Evolutionary conservation across 2,797 vertebrate species (phyloP), one percentile per base, ranked within the genome.

Genomic region (Melanotaenia trifasciata): DNA sequence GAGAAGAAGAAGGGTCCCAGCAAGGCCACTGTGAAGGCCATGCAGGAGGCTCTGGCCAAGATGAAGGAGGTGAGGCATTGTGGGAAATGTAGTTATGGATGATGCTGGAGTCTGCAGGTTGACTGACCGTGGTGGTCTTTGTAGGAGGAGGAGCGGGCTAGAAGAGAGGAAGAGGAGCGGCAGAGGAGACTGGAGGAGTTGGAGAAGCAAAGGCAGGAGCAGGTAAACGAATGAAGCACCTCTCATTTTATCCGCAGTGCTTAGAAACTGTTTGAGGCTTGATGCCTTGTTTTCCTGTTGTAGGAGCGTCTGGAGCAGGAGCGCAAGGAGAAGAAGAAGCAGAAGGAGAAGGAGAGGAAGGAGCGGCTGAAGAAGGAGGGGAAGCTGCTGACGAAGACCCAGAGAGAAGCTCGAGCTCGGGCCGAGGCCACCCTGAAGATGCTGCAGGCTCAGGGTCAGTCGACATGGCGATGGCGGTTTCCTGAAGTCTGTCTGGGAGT

Each of bases 1-100:
- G 96, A 99, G 86, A 98, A 98, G 92, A 99, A 98, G 79, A 99
- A 99, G 76, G 97, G 98, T n/a, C 98, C 96, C 50, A 97, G 97
- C 81, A 99, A 98, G 87, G 97, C 98, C 33, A 95, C 96, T 0
- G 98, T 99, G 54, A 99, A 97, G 93, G 98, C 97, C 88, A 99
- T 99, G 97, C 97, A 99, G 81, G 98, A 99, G 90, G 97, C 97
- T 1, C 91, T 99, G 87, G 97, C 97, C 83, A 96, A 93, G 83
- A 95, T 98, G 94, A 99, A 98, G 78, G 98, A 93, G 92, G 92
- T 92, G 73, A 1, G 70, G 94, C 95, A 80, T 60, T 65, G 9
- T 87, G 79, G 81, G 79, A 64, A 72, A 63, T 1, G 62, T 2
- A 58, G 73, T 79, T 0, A 8, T 1, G n/a, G 20, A 0, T 0